phyloP scores from a whole-genome alignment of 2,888 invertebrate genomes.

The Lycia hirtaria region DNA sequence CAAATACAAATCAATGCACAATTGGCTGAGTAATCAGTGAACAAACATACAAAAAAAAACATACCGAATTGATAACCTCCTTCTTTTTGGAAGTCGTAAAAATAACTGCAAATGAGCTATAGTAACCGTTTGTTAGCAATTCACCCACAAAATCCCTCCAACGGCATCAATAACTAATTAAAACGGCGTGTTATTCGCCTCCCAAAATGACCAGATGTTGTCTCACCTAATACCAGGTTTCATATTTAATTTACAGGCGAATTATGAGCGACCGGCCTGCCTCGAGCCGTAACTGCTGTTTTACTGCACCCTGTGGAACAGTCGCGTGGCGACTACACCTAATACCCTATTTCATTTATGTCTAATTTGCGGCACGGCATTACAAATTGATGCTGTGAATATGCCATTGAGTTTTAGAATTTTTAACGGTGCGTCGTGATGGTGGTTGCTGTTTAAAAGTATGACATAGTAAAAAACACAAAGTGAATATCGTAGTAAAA shows the following conservation, averaged over 20 bases:
- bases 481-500: no score
- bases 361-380: slow-evolving; percentile 55
- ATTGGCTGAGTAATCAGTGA: no score
- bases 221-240: slow-evolving; percentile 45
- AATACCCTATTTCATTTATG: slow-evolving; percentile 65
- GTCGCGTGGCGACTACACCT: slow-evolving; percentile 51
- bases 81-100: no score
- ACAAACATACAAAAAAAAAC: no score
- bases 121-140: not conserved
- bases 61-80: no score
- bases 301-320: slow-evolving; percentile 66
- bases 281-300: slow-evolving; percentile 56
- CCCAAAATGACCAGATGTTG: slow-evolving; percentile 40
- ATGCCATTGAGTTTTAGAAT: slow-evolving; percentile 23
- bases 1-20: no score
- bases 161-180: slow-evolving; percentile 12
- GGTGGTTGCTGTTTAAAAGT: not conserved
- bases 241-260: slow-evolving; percentile 48
- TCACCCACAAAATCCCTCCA: not conserved
- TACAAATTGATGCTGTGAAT: slow-evolving; percentile 34
- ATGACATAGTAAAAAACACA: not conserved
- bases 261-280: slow-evolving; percentile 45
- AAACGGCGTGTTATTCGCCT: slow-evolving; percentile 16
- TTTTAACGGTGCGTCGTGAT: slow-evolving; percentile 1
- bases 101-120: no score